These are phyloP conservation scores for Lophius americanus DNA, from an alignment of 2,797 vertebrate genomes.

Conservation along the genomic window DNA sequence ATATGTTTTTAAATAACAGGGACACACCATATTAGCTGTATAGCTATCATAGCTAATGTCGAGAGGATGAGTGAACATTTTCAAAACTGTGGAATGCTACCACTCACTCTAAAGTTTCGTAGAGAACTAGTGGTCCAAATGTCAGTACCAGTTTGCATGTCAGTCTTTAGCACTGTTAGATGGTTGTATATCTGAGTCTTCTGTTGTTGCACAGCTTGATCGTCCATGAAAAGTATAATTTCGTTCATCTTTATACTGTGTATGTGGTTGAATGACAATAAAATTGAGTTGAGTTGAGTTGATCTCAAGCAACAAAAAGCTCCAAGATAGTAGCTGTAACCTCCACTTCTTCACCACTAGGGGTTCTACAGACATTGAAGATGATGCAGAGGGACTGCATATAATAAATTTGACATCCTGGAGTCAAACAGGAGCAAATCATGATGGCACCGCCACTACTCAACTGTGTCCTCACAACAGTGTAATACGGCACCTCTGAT, in stretches of 20 bases:
- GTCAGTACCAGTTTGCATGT: too few relatives aligned
- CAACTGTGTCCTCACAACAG: constrained; percentile 20
- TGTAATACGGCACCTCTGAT: constrained; percentile 49
- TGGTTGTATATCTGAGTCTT: too few relatives aligned
- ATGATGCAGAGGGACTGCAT: constrained; percentile 23
- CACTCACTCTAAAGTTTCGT: neutral
- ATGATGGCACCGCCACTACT: constrained; percentile 20
- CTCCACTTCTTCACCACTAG: constrained; percentile 57
- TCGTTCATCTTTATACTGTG: too few relatives aligned
- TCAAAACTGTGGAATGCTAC: constrained; percentile 8
- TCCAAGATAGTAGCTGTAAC: constrained; percentile 27
- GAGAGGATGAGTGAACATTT: constrained; percentile 1
- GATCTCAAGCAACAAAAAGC: constrained; percentile 6
- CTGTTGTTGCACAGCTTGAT: too few relatives aligned
- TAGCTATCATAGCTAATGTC: neutral
- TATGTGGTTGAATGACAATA: too few relatives aligned
- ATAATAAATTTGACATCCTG: constrained; percentile 40
- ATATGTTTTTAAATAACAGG: constrained; percentile 23
- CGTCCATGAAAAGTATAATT: too few relatives aligned
- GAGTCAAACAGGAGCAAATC: constrained; percentile 30
- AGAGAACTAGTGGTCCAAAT: constrained; percentile 2
- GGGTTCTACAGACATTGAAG: constrained; percentile 39
- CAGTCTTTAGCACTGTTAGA: too few relatives aligned
- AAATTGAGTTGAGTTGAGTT: too few relatives aligned
- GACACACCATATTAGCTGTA: neutral